Percentiles rank a stretch among this genome's conserved stretches.
Conservation (phyloP, 2,113 vertebrate species). For the Solea senegalensis region DNA sequence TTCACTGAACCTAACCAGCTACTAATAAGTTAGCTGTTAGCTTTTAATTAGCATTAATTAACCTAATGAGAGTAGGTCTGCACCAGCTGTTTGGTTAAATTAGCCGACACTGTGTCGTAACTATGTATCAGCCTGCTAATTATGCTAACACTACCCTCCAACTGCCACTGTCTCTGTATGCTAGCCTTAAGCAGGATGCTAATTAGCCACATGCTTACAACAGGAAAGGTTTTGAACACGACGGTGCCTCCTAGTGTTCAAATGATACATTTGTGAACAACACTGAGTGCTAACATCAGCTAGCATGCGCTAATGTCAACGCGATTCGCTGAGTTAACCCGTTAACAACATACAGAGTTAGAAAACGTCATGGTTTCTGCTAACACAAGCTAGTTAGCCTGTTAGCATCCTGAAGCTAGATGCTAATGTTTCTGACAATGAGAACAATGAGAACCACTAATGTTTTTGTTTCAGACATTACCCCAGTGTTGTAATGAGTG, state of each 20-base stretch:
- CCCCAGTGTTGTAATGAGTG: background rate
- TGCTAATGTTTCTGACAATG: slow-evolving; percentile 1
- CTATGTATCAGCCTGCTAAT: background rate
- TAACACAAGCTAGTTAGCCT: background rate
- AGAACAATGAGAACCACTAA: too few relatives aligned
- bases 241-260: too few relatives aligned
- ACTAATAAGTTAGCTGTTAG: too few relatives aligned
- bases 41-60: too few relatives aligned
- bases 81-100: background rate
- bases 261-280: too few relatives aligned
- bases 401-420: background rate
- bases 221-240: too few relatives aligned
- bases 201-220: background rate
- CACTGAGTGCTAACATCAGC: background rate
- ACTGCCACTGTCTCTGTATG: background rate
- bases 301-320: background rate
- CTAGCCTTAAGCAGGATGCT: background rate
- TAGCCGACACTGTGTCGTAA: background rate
- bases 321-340: too few relatives aligned
- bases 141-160: background rate
- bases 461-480: background rate
- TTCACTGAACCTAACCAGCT: too few relatives aligned
- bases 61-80: background rate
- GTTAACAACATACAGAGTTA: too few relatives aligned
- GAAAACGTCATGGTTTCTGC: too few relatives aligned